Evolutionary conservation across 2,113 vertebrate species (phyloP).

Genomic region (Pleuronectes platessa): DNA sequence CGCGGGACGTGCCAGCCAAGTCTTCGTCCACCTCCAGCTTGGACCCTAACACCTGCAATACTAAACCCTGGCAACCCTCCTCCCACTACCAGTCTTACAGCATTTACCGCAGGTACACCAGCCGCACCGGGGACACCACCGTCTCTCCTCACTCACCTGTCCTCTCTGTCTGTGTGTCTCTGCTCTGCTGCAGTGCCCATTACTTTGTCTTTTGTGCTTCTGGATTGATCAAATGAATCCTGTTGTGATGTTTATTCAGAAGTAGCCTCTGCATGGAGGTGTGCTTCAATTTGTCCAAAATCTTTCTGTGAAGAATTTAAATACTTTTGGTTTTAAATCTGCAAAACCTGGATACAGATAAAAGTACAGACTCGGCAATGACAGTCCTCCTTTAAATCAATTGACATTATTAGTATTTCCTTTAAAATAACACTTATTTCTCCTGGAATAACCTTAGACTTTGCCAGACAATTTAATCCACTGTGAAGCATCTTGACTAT

Average conservation of each 20-base stretch:
- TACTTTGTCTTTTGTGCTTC: neutral
- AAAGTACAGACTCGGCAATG: no score
- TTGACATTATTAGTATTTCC: no score
- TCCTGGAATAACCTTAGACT: no score
- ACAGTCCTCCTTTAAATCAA: no score
- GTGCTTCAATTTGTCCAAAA: no score
- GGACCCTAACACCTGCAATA: conserved; percentile 86
- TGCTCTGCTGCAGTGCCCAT: conserved; percentile 11
- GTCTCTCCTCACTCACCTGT: conserved; percentile 35
- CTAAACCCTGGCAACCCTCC: conserved; percentile 85
- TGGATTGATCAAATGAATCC: neutral
- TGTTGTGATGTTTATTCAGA: neutral
- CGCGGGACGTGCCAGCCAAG: conserved; percentile 87
- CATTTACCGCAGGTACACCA: conserved; percentile 86
- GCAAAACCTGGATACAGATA: no score
- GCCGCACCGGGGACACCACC: conserved; percentile 30
- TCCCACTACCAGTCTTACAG: conserved; percentile 86
- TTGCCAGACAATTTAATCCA: no score
- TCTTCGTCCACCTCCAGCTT: conserved; percentile 87
- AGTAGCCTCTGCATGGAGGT: neutral
- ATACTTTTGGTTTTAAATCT: no score
- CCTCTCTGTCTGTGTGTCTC: conserved; percentile 37
- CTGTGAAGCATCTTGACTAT: no score
- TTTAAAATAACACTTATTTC: no score
- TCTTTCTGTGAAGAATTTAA: no score